Base-by-base conservation (phyloP, 1,140 invertebrate species). In the Subanguina moxae region DNA sequence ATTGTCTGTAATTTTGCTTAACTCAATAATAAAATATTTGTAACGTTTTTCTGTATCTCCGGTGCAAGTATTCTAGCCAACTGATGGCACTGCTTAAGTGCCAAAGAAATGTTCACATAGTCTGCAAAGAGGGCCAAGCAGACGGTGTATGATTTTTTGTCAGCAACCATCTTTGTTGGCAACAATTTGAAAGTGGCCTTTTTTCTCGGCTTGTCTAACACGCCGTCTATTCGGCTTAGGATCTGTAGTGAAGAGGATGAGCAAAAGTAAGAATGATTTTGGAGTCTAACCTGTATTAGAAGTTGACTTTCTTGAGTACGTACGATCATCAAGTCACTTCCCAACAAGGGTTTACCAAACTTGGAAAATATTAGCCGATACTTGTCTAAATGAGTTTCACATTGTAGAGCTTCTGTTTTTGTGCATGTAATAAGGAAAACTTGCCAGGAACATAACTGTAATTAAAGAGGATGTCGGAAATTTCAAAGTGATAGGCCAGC, bases 341-440 rank as follows among this genome's bases (percentile, higher is more conserved):
- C 62, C 17, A n/a, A 28, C 21, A 11, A 15, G 11, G 30, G 25
- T 67, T 57, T 17, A 32, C 59, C 42, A 19, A 67, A 66, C 15
- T 65, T 43, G 28, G 52, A 66, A 66, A 62, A 62, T 66, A 65
- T 67, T 28, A 48, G 28, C 7, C 30, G 62, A 21, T 67, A 62
- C 27, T 15, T 66, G 28, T 57, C 25, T 65, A 30, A 62, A 57
- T 62, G n/a, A 65, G 3, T 57, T 5, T 3, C 19, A 3, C 63
- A 21, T 64, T 64, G 3, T 21, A 25, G n/a, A n/a, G n/a, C n/a
- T n/a, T n/a, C n/a, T n/a, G n/a, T n/a, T 64, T 64, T 64, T 64
- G 1, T 64, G 42, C 19, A 64, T 28, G 13, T 56, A 56, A 56
- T 56, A 28, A 56, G 9, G n/a, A 56, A 56, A 3, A 56, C 8